Evolutionary conservation across 2,797 vertebrate genomes (phyloP), one percentile per base, ranked within the genome.

Genomic region (Iguana delicatissima): DNA sequence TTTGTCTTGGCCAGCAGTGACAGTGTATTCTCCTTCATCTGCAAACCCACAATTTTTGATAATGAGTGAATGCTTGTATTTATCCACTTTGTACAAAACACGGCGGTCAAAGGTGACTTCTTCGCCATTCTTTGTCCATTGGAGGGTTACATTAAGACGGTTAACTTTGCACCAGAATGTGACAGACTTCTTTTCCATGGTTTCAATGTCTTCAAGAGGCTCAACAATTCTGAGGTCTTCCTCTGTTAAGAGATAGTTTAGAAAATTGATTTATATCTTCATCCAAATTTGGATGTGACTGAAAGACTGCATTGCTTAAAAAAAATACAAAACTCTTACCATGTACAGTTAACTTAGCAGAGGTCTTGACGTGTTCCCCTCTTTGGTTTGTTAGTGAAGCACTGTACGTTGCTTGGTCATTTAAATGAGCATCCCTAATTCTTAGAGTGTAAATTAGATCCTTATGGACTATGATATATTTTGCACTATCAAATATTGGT

Each of bases 121-220:
- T 96, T 98, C 97, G 10, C 98, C 98, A 50, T 96, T 98, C 97
- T 98, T 99, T 94, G 98, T 98, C 99, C 99, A 99, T 88, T 98
- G 98, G 84, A 99, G 96, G 0, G 97, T 99, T 86, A 98, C 98
- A 20, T 98, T 98, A 86, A 96, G 98, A 93, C 98, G 97, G 97
- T 99, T 99, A 87, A 99, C 99, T 96, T 99, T 99, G 93, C 99
- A 99, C 95, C 98, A 98, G 97, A 99, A 99, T 81, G 97, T 98
- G 92, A 98, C 97, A 0, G 98, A 98, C 92, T 98, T 99, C 97
- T 99, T 99, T 96, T 99, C 99, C 97, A 99, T 99, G 29, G 99
- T 99, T 97, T 99, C 99, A 64, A 99, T 97, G 93, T 99, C 99
- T 96, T 99, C 98, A 91, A 98, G 98, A 91, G 99, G 99, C 85